These are phyloP conservation scores for Ruditapes philippinarum DNA, from an alignment of 1,140 invertebrate species.

Conservation along the genomic window DNA sequence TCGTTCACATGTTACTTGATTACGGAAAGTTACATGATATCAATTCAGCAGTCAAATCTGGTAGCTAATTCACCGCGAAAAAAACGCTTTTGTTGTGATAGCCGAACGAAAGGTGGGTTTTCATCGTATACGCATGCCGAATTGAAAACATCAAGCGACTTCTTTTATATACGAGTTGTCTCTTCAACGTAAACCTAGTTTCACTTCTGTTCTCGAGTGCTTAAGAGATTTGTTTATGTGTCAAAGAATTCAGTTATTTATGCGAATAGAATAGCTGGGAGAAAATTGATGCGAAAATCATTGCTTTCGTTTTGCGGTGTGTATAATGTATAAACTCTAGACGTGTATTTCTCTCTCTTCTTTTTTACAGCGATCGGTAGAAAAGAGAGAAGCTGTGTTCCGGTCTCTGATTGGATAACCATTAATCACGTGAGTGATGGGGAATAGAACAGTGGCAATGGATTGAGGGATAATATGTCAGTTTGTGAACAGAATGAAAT, in stretches of 20 bases:
- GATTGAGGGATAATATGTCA: constrained; percentile 72
- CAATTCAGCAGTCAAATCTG: neutral
- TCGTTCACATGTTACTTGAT: neutral
- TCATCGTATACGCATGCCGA: neutral
- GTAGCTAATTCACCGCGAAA: constrained; percentile 36
- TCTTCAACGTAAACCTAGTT: constrained; percentile 50
- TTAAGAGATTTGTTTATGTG: constrained; percentile 68
- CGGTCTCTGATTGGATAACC: constrained; percentile 44
- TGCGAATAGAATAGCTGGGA: constrained; percentile 59
- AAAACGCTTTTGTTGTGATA: constrained; percentile 5
- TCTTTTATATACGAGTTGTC: constrained; percentile 17
- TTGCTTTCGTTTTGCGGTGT: constrained; percentile 54
- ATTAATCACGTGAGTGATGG: constrained; percentile 63
- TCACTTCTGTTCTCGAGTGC: constrained; percentile 47
- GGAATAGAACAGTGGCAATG: constrained; percentile 58
- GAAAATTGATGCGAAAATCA: constrained; percentile 64
- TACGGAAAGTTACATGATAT: constrained; percentile 6
- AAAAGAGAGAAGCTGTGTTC: constrained; percentile 21
- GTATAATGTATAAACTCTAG: constrained; percentile 51
- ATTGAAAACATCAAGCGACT: constrained; percentile 4
- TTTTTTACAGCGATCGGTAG: constrained; percentile 64
- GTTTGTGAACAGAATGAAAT: constrained; percentile 72
- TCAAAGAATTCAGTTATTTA: constrained; percentile 62
- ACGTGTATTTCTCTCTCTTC: constrained; percentile 65
- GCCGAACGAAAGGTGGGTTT: neutral